Percentiles rank a stretch among this genome's conserved stretches.
These are phyloP conservation scores for Procapra przewalskii DNA, from an alignment of 2,113 vertebrate genomes.

Conservation along the genomic window DNA sequence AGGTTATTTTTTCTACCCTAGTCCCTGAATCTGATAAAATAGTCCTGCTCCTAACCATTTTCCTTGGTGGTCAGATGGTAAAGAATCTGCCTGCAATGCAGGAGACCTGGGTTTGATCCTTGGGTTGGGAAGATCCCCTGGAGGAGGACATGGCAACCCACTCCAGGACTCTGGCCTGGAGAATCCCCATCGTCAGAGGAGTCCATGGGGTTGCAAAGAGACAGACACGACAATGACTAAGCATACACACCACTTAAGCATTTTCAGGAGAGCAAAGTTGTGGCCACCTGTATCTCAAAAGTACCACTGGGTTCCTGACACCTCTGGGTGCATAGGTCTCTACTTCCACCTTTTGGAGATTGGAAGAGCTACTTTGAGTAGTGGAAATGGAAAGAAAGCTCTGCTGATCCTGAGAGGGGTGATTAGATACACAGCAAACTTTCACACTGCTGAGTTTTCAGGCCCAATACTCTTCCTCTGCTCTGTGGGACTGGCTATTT, in stretches of 20 bases:
- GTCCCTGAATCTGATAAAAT: neutral
- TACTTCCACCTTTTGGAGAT: neutral
- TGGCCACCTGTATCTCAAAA: neutral
- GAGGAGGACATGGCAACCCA: neutral
- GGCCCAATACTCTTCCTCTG: too few relatives aligned
- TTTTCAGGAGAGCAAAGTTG: neutral
- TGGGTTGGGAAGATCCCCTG: neutral
- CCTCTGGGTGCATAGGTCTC: neutral
- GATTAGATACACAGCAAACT: neutral
- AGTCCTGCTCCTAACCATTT: neutral
- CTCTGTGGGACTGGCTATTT: neutral
- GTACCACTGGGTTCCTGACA: neutral
- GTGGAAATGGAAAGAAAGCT: neutral
- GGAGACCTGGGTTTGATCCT: neutral
- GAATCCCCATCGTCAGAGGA: neutral
- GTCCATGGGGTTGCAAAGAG: neutral
- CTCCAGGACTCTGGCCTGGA: neutral
- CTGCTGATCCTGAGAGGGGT: neutral
- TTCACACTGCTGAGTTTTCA: neutral
- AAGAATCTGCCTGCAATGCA: neutral
- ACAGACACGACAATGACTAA: neutral
- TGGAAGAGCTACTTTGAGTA: neutral
- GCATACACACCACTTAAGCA: neutral
- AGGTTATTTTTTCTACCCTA: neutral
- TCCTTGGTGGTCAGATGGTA: neutral